These are phyloP conservation scores for Ophion costatus DNA, from an alignment of 2,888 invertebrate genomes.

Conservation along the genomic window DNA sequence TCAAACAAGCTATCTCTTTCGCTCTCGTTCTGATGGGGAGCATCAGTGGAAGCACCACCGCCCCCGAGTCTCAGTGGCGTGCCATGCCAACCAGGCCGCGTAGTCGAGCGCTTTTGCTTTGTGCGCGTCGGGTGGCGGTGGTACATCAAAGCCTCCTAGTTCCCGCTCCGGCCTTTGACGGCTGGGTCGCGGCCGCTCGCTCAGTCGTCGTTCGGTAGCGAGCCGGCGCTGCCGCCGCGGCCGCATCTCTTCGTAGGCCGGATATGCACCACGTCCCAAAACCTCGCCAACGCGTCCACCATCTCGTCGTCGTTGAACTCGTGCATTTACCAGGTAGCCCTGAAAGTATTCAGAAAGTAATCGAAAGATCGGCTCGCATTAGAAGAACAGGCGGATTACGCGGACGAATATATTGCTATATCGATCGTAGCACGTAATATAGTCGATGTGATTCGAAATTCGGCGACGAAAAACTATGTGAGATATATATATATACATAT, in stretches of 20 bases:
- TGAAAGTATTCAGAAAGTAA: constrained; percentile 35
- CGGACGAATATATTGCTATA: constrained; percentile 35
- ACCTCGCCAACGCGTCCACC: constrained; percentile 39
- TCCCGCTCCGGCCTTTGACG: constrained; percentile 83
- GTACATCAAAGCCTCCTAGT: constrained; percentile 83
- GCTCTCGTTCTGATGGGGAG: constrained; percentile 67
- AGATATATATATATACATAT: constrained; percentile 20
- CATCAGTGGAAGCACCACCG: constrained; percentile 69
- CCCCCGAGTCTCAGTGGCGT: constrained; percentile 71
- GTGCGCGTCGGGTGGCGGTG: constrained; percentile 83
- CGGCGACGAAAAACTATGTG: constrained; percentile 36
- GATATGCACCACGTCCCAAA: constrained; percentile 76
- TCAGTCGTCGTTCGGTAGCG: constrained; percentile 83
- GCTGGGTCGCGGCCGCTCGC: constrained; percentile 81
- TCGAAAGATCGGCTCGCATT: neutral
- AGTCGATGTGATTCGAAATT: constrained; percentile 46
- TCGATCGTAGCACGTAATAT: constrained; percentile 35
- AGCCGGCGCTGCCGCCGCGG: constrained; percentile 84
- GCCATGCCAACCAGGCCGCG: constrained; percentile 78
- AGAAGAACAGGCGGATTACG: neutral
- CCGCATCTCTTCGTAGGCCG: constrained; percentile 85
- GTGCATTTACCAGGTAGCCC: constrained; percentile 51
- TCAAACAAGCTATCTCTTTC: constrained; percentile 66
- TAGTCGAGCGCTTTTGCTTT: constrained; percentile 80
- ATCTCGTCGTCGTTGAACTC: constrained; percentile 21